Conservation (phyloP, 1,140 invertebrate genomes). For the Alviniconcha marisindica region DNA sequence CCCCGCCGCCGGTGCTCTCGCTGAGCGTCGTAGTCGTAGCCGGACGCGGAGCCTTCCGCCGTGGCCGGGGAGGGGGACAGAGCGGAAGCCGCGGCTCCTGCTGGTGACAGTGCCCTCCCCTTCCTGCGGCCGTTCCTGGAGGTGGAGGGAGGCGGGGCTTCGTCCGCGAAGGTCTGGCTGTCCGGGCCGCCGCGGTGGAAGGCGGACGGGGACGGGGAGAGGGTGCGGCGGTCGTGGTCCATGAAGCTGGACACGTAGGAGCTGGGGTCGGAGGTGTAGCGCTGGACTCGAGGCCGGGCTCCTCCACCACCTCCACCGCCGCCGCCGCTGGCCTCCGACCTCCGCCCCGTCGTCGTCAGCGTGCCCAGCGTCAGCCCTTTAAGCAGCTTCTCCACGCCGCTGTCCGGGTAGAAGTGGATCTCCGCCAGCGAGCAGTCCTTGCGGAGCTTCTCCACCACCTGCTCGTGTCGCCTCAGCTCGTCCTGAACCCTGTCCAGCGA, state of each 20-base stretch:
- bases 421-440: constrained; percentile 4
- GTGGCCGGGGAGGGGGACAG: background rate
- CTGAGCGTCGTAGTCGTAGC: background rate
- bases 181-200: background rate
- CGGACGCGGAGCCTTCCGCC: background rate
- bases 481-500: constrained; percentile 7
- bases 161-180: too few relatives aligned
- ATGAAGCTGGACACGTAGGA: background rate
- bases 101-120: constrained; percentile 12
- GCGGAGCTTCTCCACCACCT: constrained; percentile 14
- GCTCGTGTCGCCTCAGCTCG: constrained; percentile 27
- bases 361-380: background rate
- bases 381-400: background rate
- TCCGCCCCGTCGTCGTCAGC: background rate
- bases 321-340: background rate
- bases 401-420: constrained; percentile 6
- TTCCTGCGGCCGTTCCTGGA: too few relatives aligned
- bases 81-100: constrained; percentile 18
- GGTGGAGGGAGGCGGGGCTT: background rate
- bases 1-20: background rate
- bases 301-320: background rate
- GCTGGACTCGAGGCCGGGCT: constrained; percentile 7
- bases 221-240: too few relatives aligned
- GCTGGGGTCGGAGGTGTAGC: constrained; percentile 25
- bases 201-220: background rate